phyloP scores from a whole-genome alignment of 2,888 invertebrate species.

The Pseudeuparius sepicola region DNA sequence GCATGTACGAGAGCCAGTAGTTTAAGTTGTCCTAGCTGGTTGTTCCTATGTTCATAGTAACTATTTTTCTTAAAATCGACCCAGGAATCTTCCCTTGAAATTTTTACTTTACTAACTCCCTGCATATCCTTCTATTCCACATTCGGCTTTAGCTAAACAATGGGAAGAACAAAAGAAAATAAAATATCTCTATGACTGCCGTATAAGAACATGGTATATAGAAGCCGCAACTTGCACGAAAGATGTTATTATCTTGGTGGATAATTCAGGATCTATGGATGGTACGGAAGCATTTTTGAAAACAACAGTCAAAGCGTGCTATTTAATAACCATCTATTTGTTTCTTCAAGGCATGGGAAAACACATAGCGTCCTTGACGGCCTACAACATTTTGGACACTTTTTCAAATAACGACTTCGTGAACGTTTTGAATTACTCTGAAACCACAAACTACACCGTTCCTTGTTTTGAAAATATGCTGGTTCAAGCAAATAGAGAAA shows the following conservation, averaged over 20 bases:
- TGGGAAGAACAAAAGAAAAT: conserved; percentile 35
- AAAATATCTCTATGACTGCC: conserved; percentile 67
- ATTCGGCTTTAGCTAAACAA: conserved; percentile 28
- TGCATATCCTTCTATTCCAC: too few relatives aligned
- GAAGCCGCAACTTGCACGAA: conserved; percentile 97
- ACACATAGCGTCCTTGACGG: conserved; percentile 75
- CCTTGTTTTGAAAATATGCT: conserved; percentile 75
- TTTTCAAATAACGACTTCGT: conserved; percentile 97
- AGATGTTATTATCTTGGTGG: conserved; percentile 90
- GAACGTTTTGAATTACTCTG: conserved; percentile 78
- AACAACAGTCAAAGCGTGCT: too few relatives aligned
- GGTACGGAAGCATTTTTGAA: too few relatives aligned
- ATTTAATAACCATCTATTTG: too few relatives aligned
- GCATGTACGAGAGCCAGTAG: too few relatives aligned
- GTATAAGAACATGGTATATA: conserved; percentile 91
- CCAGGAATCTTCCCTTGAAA: too few relatives aligned
- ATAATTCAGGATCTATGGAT: conserved; percentile 94
- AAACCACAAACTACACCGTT: conserved; percentile 60
- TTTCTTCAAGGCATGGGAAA: conserved; percentile 43
- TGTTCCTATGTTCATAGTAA: too few relatives aligned
- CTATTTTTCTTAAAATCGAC: too few relatives aligned
- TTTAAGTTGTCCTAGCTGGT: too few relatives aligned
- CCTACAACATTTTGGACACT: conserved; percentile 82
- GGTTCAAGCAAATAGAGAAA: conserved; percentile 83
- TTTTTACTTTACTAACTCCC: too few relatives aligned